A percentile compares a stretch with the other conserved stretches of the same genome.
These are phyloP conservation scores for Caenorhabditis wallacei DNA, from an alignment of 2,888 invertebrate genomes.

Conservation along the genomic window DNA sequence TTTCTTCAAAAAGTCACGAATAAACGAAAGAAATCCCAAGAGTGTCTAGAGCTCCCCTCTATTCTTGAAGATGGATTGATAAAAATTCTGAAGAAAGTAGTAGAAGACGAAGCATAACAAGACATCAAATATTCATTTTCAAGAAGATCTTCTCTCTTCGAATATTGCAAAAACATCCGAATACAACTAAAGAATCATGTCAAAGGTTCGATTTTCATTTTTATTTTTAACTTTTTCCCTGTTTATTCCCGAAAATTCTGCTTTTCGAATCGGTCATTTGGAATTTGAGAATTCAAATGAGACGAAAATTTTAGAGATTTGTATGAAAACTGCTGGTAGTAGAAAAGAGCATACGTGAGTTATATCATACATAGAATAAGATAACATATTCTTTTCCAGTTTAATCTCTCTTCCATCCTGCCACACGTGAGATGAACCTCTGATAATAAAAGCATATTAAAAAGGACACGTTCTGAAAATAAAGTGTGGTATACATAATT, in stretches of 20 bases:
- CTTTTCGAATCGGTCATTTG: conserved; percentile 59
- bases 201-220: neutral
- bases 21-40: conserved; percentile 11
- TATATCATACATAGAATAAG: neutral
- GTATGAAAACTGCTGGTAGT: conserved; percentile 39
- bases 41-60: neutral
- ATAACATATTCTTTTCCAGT: conserved; percentile 42
- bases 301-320: conserved; percentile 56
- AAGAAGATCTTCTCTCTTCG: neutral
- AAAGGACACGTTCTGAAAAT: too few relatives aligned
- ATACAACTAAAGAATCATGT: neutral
- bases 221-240: neutral
- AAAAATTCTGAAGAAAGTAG: conserved; percentile 12
- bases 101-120: conserved; percentile 18
- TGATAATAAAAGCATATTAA: too few relatives aligned
- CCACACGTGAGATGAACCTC: too few relatives aligned
- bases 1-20: conserved; percentile 39
- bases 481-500: too few relatives aligned
- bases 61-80: conserved; percentile 28
- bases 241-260: neutral
- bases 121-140: conserved; percentile 27
- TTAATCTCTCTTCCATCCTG: conserved; percentile 69
- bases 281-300: conserved; percentile 61
- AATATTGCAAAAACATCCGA: neutral
- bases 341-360: conserved; percentile 49